Evolutionary conservation across 2,888 invertebrate genomes (phyloP).

Genomic region (Cephus pulcher): DNA sequence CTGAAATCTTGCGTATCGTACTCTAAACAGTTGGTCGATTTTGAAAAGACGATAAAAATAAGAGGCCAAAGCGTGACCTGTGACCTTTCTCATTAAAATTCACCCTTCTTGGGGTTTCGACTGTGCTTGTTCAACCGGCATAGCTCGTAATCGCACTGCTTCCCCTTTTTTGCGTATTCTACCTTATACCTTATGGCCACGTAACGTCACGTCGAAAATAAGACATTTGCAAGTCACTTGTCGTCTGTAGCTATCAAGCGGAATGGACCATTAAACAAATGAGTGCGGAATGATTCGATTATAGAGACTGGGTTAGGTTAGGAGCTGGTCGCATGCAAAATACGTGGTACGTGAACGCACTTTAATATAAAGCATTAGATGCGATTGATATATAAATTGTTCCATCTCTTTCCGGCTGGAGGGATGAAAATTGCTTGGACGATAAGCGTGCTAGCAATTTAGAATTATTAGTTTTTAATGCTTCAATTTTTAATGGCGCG

Average conservation of each 20-base stretch:
- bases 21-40: background rate
- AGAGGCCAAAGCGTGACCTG: background rate
- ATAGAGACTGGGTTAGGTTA: background rate
- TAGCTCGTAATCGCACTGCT: background rate
- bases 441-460: background rate
- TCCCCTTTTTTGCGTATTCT: background rate
- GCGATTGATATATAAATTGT: background rate
- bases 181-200: background rate
- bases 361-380: background rate
- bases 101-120: background rate
- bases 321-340: background rate
- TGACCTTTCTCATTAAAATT: background rate
- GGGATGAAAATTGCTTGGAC: background rate
- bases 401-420: background rate
- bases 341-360: background rate
- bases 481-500: background rate
- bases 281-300: background rate
- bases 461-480: background rate
- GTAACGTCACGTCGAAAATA: background rate
- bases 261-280: background rate
- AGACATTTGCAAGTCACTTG: background rate
- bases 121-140: background rate
- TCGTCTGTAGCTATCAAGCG: background rate
- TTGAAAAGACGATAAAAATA: background rate
- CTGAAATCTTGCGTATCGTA: background rate